A percentile compares a stretch with the other conserved stretches of the same genome.
Evolutionary conservation across 2,888 invertebrate genomes (phyloP).

Genomic region (Noctua pronuba): DNA sequence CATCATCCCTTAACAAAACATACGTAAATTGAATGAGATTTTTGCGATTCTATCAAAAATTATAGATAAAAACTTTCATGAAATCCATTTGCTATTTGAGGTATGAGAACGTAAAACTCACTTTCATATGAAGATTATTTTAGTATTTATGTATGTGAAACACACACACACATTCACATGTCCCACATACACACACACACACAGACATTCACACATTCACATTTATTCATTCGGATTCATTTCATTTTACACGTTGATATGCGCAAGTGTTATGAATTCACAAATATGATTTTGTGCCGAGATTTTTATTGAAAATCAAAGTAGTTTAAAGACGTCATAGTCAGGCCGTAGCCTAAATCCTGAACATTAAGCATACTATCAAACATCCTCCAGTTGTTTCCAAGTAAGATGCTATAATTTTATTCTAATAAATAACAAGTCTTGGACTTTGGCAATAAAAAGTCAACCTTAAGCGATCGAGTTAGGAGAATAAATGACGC

Average conservation of each 20-base stretch:
- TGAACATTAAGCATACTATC: background rate
- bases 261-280: no score
- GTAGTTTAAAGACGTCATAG: background rate
- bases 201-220: no score
- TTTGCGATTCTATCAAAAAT: background rate
- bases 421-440: slow-evolving; percentile 21
- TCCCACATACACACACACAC: no score
- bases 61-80: background rate
- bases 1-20: background rate
- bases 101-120: background rate
- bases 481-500: slow-evolving; percentile 23
- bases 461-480: slow-evolving; percentile 19
- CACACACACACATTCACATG: no score
- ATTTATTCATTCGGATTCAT: no score
- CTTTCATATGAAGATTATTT: background rate
- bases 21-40: background rate
- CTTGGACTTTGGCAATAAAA: slow-evolving; percentile 16
- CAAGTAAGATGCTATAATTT: background rate
- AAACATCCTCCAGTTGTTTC: background rate
- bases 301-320: no score
- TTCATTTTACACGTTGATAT: background rate
- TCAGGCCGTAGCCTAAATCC: background rate
- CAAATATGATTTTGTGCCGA: no score
- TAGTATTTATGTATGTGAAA: no score
- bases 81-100: background rate